Percentiles rank a stretch among this genome's conserved stretches.
These are phyloP conservation scores for Dendrocopos noguchii DNA, from an alignment of 2,113 vertebrate genomes.

Conservation along the genomic window DNA sequence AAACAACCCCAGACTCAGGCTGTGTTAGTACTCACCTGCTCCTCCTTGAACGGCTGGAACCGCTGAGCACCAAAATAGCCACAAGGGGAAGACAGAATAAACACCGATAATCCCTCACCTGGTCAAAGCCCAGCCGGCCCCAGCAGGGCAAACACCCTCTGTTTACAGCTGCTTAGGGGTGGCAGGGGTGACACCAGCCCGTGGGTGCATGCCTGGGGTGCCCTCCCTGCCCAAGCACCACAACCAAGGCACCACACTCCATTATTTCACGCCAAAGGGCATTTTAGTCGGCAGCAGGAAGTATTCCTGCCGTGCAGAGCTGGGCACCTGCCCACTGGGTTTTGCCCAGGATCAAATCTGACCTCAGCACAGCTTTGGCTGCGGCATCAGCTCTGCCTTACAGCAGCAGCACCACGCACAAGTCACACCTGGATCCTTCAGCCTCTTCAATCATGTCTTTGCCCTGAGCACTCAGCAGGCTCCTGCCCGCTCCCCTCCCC, in stretches of 20 bases:
- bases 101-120: background rate
- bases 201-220: accelerated
- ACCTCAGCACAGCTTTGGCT: background rate
- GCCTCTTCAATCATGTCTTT: background rate
- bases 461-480: background rate
- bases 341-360: background rate
- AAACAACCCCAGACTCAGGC: background rate
- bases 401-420: accelerated
- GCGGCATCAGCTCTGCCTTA: background rate
- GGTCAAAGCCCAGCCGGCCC: background rate
- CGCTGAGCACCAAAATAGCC: background rate
- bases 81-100: background rate
- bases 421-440: accelerated
- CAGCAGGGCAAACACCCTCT: background rate
- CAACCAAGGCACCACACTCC: accelerated
- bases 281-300: background rate
- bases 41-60: background rate
- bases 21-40: background rate
- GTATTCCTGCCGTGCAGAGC: accelerated
- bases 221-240: background rate
- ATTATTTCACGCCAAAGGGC: background rate
- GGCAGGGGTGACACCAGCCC: background rate
- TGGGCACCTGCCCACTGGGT: background rate
- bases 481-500: background rate
- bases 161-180: background rate